Evolutionary conservation across 2,888 invertebrate species (phyloP), one percentile per base, ranked within the genome.

Genomic region (Tyria jacobaeae): DNA sequence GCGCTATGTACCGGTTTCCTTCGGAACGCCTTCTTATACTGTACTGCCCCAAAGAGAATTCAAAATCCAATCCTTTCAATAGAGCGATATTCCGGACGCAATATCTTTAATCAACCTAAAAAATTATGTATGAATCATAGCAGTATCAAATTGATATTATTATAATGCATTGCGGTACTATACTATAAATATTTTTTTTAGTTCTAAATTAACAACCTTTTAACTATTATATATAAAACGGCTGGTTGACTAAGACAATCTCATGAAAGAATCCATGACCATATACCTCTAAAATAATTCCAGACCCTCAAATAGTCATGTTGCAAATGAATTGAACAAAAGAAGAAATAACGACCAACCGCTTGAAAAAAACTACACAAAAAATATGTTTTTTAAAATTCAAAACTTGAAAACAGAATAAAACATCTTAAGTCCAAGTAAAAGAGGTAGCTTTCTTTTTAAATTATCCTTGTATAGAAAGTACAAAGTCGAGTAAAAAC

Each of bases 401-500:
- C 44, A 58, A 52, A 58, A 41, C 37, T 58, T 49, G 25, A 47
- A 51, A 56, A 52, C 15, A 58, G 58, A 51, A 58, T 44, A 24
- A 44, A 58, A 58, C 25, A 34, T 25, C 21, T 34, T 35, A 44
- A 24, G 44, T 58, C 58, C 47, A 54, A 54, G 25, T 54, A 48
- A 39, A 60, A 41, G 41, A 48, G 51, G 17, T 48, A 62, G 37
- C 57, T 55, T 57, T 60, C 53, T 49, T 57, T 57, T 55, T 55
- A 58, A 58, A 58, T 55, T 65, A 62, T 39, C 57, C 60, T 54
- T 59, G 58, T 59, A 62, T 65, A 78, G 66, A 66, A 71, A 61
- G 64, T 60, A 63, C 61, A 47, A 62, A 70, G 71, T 70, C 58
- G 62, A 58, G 70, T 72, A 70, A 74, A 77, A 78, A 76, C 61